Base-by-base conservation (phyloP, 1,140 invertebrate genomes). In the Drosophila sp. region DNA sequence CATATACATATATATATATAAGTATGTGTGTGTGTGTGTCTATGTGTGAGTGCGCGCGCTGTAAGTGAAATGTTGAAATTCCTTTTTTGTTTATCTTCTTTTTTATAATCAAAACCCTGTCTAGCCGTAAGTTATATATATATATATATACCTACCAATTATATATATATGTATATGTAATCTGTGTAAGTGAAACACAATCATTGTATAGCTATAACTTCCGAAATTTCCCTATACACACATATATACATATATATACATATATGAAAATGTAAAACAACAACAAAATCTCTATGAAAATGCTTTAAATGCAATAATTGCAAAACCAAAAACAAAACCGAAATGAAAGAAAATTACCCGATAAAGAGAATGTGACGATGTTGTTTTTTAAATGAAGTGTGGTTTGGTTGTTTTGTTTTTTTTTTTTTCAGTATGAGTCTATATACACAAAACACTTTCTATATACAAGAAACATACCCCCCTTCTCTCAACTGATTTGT, bases 271-370 rank as follows among this genome's bases (percentile, higher is more conserved):
- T 3, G 41, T 3, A 50, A 50, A 44, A 50, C 25, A 50, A 50
- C 44, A 50, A 50, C 23, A 64, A 32, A 41, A 80, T 77, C 70
- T 87, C 25, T 61, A 62, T 66, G 41, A 63, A 72, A 87, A 87
- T 68, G 83, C 83, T 87, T 89, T 87, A 87, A 87, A 41, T 87
- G 84, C 84, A 86, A 86, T 58, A 79, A 86, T 86, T 86, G 83
- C 83, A 87, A 79, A 44, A 35, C 7, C 7, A 33, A 38, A 38
- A 38, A 83, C 76, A 38, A 54, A 66, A 56, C 7, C 30, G 60
- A 58, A 58, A 29, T 38, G 35, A 38, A 38, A 11, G 35, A 38
- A 38, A 38, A 38, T 17, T 10, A 38, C 41, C 58, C 76, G 35
- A 35, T 64, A 54, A 41, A 44, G 63, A 61, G 17, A n/a, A 41